Conservation (phyloP, 2,797 vertebrate genomes). For the Coregonus suidteri region DNA sequence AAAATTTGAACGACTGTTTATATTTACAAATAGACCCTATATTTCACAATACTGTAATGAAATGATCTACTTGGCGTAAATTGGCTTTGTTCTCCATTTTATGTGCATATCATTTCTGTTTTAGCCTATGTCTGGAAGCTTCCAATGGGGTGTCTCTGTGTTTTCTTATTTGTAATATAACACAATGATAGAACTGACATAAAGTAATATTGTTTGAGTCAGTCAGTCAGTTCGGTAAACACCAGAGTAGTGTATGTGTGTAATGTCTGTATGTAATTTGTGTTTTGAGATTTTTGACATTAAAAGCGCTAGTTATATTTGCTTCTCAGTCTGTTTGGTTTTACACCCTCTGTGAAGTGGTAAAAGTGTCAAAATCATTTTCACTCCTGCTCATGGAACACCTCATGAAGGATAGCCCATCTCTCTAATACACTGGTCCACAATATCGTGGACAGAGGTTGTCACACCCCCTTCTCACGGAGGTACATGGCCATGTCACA, state of each 20-base stretch:
- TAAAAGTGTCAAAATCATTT: background rate
- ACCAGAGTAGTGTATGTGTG: slow-evolving; percentile 38
- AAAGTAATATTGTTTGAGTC: slow-evolving; percentile 35
- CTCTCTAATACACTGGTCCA: background rate
- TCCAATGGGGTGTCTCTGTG: slow-evolving; percentile 45
- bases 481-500: slow-evolving; percentile 57
- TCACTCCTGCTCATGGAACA: background rate
- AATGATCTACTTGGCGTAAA: background rate
- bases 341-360: background rate
- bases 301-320: slow-evolving; percentile 59
- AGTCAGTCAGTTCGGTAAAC: slow-evolving; percentile 33
- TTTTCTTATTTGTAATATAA: slow-evolving; percentile 16
- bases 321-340: slow-evolving; percentile 26
- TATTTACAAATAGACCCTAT: slow-evolving; percentile 45
- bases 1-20: slow-evolving; percentile 27
- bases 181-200: slow-evolving; percentile 21
- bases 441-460: background rate
- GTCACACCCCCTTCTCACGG: slow-evolving; percentile 41
- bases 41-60: background rate
- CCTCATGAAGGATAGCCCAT: background rate
- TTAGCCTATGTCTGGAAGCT: slow-evolving; percentile 20
- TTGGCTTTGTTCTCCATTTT: background rate
- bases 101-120: slow-evolving; percentile 24
- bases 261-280: slow-evolving; percentile 23
- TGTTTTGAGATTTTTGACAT: slow-evolving; percentile 56